Conservation (phyloP, 2,113 vertebrate genomes). For the Lepus timidus region DNA sequence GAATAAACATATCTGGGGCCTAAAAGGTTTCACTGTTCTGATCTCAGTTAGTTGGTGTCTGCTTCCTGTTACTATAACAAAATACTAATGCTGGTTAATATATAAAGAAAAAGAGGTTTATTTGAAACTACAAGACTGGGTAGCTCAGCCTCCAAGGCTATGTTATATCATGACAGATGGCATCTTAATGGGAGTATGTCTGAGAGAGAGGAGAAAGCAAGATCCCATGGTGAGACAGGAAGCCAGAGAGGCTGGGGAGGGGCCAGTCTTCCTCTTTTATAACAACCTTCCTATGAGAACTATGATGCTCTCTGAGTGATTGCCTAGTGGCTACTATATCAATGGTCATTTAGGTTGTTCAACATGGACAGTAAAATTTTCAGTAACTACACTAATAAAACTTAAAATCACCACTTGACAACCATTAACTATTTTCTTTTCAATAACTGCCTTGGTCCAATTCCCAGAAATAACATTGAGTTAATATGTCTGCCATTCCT, state of each 20-base stretch:
- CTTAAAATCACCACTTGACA: background rate
- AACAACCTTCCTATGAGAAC: no score
- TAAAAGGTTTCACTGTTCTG: background rate
- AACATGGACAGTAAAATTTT: background rate
- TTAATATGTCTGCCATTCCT: background rate
- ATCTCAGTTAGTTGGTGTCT: background rate
- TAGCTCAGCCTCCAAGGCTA: no score
- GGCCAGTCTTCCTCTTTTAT: no score
- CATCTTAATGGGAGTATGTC: no score
- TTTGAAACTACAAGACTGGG: no score
- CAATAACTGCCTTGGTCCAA: background rate
- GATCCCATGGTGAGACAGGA: no score
- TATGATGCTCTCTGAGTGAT: background rate
- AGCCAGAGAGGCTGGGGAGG: no score
- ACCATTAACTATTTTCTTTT: constrained; percentile 19
- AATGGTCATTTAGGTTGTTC: background rate
- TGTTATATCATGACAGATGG: no score
- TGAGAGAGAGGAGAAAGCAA: no score
- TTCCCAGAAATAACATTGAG: background rate
- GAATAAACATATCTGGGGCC: background rate
- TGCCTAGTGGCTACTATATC: background rate
- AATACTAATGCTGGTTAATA: no score
- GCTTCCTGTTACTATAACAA: no score
- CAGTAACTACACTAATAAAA: constrained; percentile 4
- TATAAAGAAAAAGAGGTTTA: no score